Percentiles rank a stretch among this genome's conserved stretches.
Conservation (phyloP, 2,797 vertebrate species). For the Takifugu rubripes region DNA sequence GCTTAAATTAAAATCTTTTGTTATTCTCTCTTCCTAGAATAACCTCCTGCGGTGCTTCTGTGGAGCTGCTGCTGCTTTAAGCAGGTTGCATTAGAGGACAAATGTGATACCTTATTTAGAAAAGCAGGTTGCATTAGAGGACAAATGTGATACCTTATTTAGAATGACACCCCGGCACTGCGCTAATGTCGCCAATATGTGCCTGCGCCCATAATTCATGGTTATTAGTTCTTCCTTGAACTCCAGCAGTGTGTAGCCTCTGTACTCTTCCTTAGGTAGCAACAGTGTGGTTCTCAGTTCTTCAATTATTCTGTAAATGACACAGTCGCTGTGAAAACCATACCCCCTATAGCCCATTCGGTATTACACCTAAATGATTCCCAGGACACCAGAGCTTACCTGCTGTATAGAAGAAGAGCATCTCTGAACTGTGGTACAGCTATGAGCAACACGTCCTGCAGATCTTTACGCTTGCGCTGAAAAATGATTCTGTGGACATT, state of each 20-base stretch:
- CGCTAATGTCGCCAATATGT: constrained; percentile 64
- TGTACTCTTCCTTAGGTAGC: constrained; percentile 67
- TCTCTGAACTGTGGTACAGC: constrained; percentile 79
- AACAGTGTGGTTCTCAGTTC: constrained; percentile 70
- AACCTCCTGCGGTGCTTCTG: background rate
- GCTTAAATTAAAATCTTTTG: too few species aligned
- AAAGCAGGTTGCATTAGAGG: too few species aligned
- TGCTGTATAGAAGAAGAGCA: constrained; percentile 72
- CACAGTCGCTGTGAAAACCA: background rate
- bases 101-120: constrained; percentile 69
- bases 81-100: background rate
- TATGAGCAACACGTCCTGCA: constrained; percentile 66
- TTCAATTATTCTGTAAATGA: constrained; percentile 71
- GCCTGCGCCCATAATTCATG: constrained; percentile 49
- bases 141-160: constrained; percentile 60
- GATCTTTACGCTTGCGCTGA: constrained; percentile 34
- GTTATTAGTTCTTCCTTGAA: constrained; percentile 60
- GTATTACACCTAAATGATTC: background rate
- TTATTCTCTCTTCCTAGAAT: background rate
- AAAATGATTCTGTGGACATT: constrained; percentile 47
- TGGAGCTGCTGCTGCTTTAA: background rate
- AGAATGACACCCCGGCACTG: constrained; percentile 60
- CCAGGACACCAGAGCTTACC: constrained; percentile 51
- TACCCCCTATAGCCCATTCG: too few species aligned
- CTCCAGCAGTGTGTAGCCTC: constrained; percentile 66